phyloP scores from a whole-genome alignment of 2,888 invertebrate species.

The Torymus auratus region DNA sequence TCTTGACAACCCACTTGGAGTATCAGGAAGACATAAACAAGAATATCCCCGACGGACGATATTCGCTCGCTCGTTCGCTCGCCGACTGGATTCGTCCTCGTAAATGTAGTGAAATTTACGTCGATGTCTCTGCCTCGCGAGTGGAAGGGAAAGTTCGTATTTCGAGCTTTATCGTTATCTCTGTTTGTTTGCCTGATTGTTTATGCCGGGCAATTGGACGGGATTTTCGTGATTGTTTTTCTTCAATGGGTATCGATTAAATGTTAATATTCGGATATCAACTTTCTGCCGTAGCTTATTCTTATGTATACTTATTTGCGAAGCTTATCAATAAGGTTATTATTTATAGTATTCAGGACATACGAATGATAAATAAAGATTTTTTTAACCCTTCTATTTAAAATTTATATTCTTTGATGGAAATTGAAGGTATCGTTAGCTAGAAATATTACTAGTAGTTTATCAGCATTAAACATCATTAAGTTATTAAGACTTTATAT shows the following conservation, averaged over 20 bases:
- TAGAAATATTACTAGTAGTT: no score
- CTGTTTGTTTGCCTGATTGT: constrained; percentile 47
- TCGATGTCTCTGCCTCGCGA: constrained; percentile 4
- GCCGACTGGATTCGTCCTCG: constrained; percentile 27
- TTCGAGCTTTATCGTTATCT: constrained; percentile 46
- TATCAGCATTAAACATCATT: no score
- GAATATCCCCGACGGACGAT: constrained; percentile 24
- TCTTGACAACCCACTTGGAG: constrained; percentile 54
- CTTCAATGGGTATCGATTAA: neutral
- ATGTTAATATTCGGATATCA: neutral
- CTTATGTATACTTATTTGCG: no score
- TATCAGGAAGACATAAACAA: constrained; percentile 59
- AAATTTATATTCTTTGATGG: no score
- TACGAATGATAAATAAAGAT: no score
- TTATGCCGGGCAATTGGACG: constrained; percentile 6
- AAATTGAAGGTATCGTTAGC: no score
- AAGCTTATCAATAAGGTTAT: no score
- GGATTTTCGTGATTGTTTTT: neutral
- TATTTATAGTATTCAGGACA: no score
- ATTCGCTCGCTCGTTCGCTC: neutral
- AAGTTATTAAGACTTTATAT: no score
- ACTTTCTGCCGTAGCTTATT: no score
- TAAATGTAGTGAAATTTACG: constrained; percentile 56
- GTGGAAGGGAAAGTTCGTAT: constrained; percentile 39
- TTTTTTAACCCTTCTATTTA: no score